phyloP scores from a whole-genome alignment of 1,140 invertebrate species.

The Proales similis region DNA sequence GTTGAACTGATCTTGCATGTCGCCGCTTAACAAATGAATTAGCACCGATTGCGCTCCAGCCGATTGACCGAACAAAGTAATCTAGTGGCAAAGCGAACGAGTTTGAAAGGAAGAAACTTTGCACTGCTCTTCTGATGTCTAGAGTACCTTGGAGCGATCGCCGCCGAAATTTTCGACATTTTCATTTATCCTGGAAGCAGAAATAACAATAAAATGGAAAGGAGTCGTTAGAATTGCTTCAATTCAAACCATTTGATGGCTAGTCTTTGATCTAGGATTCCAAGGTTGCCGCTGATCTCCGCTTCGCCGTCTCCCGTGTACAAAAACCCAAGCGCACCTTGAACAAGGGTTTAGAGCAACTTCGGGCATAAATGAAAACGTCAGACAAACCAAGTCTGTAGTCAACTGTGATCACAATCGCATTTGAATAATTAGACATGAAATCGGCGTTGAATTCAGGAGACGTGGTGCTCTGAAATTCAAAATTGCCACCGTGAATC shows the following conservation, averaged over 20 bases:
- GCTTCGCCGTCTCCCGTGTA: conserved; percentile 28
- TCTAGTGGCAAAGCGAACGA: too few species aligned
- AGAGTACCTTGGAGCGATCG: conserved; percentile 42
- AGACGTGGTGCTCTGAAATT: conserved; percentile 70
- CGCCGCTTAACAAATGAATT: conserved; percentile 78
- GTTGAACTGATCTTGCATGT: conserved; percentile 74
- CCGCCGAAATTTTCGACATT: conserved; percentile 45
- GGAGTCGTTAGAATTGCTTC: too few species aligned
- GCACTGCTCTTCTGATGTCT: conserved; percentile 40
- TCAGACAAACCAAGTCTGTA: conserved; percentile 65
- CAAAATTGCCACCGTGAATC: conserved; percentile 94
- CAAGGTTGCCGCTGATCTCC: conserved; percentile 42
- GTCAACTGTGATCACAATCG: conserved; percentile 87
- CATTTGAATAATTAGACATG: conserved; percentile 66
- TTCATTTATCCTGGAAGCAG: conserved; percentile 40
- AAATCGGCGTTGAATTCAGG: conserved; percentile 80
- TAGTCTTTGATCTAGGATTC: conserved; percentile 42
- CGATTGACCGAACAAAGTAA: conserved; percentile 91
- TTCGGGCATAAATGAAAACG: neutral
- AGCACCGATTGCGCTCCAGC: conserved; percentile 87
- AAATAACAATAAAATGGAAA: conserved; percentile 42
- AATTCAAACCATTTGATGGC: conserved; percentile 43
- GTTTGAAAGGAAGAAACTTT: conserved; percentile 1
- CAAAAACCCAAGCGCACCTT: conserved; percentile 31
- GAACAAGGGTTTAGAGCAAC: neutral